Conservation (phyloP, 1,140 invertebrate species). For the Musca vetustissima region DNA sequence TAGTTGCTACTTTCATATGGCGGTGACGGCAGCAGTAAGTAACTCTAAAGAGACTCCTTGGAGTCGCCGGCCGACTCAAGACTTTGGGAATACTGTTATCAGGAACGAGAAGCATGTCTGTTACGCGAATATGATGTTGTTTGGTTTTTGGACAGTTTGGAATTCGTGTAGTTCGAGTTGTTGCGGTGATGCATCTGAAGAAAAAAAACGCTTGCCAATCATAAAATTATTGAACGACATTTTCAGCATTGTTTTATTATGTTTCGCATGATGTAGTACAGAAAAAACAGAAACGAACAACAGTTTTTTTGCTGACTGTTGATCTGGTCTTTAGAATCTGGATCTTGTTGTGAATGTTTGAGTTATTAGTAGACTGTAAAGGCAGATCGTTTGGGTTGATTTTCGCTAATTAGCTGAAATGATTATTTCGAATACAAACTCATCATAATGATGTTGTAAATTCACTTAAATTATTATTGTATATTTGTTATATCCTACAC, state of each 20-base stretch:
- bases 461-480: no score
- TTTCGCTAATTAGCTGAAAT: no score
- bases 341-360: no score
- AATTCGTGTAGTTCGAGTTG: constrained; percentile 19
- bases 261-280: not conserved
- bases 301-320: no score
- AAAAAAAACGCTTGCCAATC: constrained; percentile 31
- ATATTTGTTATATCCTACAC: no score
- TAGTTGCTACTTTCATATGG: constrained; percentile 27
- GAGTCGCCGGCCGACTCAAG: not conserved
- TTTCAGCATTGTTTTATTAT: constrained; percentile 29
- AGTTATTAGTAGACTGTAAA: no score
- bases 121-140: constrained; percentile 16
- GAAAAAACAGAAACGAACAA: no score
- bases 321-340: no score
- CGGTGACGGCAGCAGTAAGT: no score
- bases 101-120: not conserved
- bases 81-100: constrained; percentile 16
- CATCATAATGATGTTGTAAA: no score
- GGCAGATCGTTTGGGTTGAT: no score
- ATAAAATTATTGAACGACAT: constrained; percentile 35
- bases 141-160: constrained; percentile 1
- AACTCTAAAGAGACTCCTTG: constrained; percentile 26
- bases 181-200: not conserved
- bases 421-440: no score